Base-by-base conservation (phyloP, 2,113 vertebrate genomes). In the Ailurus styani region DNA sequence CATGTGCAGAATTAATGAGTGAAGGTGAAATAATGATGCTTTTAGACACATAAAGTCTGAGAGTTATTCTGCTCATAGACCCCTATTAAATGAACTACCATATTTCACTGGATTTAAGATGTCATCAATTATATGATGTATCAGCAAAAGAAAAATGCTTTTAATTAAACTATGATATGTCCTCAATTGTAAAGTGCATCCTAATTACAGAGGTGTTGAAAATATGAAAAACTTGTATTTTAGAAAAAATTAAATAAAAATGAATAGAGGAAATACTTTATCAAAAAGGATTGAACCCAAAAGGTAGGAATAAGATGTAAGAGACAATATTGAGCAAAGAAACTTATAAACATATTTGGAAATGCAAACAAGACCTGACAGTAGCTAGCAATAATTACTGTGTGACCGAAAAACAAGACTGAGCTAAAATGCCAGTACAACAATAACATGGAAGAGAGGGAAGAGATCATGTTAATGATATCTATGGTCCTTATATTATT, bases 21-120 rank as follows among this genome's bases (percentile, higher is more conserved):
- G 68, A 96, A 89, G 21, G 95, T 89, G 87, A 98, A 98, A 96
- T 91, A 96, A 93, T 97, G 96, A 93, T 97, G 90, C 93, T 95
- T 96, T 96, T 70, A 91, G 87, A 78, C 47, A 55, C 87, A 77
- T 7, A 62, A 81, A 90, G 8, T 72, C 37, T 90, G 17, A 95
- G 37, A 93, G 68, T 89, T 91, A 42, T 52, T 96, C 66, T 93
- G 34, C 31, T 90, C 50, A 37, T 47, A 96, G 87, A 86, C 57
- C 64, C 34, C 85, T 85, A 64, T 11, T 93, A 93, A 90, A 87
- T 89, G 72, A 97, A 86, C 75, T 85, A 75, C 54, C n/a, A n/a
- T 84, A 95, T 89, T 88, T 93, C 77, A 79, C 42, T 84, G 37
- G 23, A 91, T 89, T 70, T 75, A 89, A 37, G 55, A 70, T 37